A percentile compares a stretch with the other conserved stretches of the same genome.
Evolutionary conservation across 2,888 invertebrate genomes (phyloP).

Genomic region (Eudasyphora cyanicolor): DNA sequence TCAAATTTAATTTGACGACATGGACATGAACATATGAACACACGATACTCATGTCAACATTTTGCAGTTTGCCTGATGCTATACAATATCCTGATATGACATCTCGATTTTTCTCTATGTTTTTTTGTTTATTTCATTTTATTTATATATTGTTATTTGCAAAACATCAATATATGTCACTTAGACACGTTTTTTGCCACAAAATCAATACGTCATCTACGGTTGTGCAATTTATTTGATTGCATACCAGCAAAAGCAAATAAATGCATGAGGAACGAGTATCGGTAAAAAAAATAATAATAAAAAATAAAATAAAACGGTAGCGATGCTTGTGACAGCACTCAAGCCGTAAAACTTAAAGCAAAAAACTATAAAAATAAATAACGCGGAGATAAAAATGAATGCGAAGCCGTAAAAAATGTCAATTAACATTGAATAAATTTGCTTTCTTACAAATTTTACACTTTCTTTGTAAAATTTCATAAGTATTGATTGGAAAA

Average conservation of each 20-base stretch:
- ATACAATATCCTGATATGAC: neutral
- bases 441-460: no score
- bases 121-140: neutral
- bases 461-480: no score
- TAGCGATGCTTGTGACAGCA: neutral
- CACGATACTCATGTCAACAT: neutral
- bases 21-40: neutral
- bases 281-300: neutral
- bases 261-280: neutral
- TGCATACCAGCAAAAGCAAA: neutral
- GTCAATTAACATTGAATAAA: no score
- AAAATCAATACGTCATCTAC: neutral
- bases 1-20: neutral
- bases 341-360: no score
- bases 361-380: no score
- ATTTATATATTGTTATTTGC: neutral
- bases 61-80: neutral
- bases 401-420: no score
- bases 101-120: neutral
- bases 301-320: neutral
- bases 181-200: neutral
- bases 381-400: no score
- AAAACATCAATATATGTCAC: slow-evolving; percentile 1
- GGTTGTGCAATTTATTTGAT: neutral
- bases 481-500: no score